A percentile compares a stretch with the other conserved stretches of the same genome.
Conservation (phyloP, 2,797 vertebrate species). For the Myripristis murdjan region DNA sequence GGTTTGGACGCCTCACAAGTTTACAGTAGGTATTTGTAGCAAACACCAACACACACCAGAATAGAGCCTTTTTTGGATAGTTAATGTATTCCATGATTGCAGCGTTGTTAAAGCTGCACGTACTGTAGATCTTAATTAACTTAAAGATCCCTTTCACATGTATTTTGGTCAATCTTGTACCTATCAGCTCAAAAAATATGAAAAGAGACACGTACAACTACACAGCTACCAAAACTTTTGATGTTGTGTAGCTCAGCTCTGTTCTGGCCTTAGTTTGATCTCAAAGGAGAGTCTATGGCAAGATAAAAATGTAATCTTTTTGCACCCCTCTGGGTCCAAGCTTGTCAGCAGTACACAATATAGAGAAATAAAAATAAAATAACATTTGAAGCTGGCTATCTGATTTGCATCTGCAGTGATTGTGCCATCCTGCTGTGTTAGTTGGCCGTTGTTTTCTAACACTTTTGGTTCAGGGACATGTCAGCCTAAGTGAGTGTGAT, state of each 20-base stretch:
- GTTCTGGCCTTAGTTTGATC: too few relatives aligned
- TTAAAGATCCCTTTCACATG: background rate
- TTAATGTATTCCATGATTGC: too few relatives aligned
- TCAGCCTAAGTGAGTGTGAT: constrained; percentile 26
- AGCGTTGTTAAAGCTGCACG: background rate
- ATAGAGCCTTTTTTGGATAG: background rate
- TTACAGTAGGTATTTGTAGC: background rate
- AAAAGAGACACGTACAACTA: too few relatives aligned
- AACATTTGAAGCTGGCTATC: too few relatives aligned
- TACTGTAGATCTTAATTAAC: background rate
- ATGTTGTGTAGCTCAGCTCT: too few relatives aligned
- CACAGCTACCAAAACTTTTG: too few relatives aligned
- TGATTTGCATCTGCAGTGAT: background rate
- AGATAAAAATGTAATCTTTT: too few relatives aligned
- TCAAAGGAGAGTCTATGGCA: too few relatives aligned
- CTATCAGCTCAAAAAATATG: too few relatives aligned
- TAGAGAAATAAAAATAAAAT: background rate
- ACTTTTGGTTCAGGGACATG: constrained; percentile 10
- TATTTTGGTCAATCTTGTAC: too few relatives aligned
- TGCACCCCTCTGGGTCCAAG: too few relatives aligned
- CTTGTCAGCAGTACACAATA: background rate
- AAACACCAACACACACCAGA: constrained; percentile 10
- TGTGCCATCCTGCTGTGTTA: background rate
- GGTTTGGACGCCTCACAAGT: constrained; percentile 14
- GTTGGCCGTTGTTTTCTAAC: constrained; percentile 2